Evolutionary conservation across 2,888 invertebrate genomes (phyloP).

Genomic region (Chalcis sispes): DNA sequence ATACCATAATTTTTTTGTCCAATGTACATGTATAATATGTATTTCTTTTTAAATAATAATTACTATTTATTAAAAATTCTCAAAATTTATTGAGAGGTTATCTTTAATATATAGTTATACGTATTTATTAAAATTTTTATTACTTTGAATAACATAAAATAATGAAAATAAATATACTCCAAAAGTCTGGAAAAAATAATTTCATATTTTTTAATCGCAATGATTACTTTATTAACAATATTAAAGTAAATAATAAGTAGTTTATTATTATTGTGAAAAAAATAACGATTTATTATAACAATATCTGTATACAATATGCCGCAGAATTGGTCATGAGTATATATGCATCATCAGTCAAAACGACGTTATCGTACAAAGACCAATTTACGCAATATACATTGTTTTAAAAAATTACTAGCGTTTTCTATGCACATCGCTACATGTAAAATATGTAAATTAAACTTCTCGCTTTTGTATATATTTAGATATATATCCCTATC

Average conservation of each 20-base stretch:
- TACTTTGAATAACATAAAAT: too few species aligned
- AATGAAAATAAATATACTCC: too few species aligned
- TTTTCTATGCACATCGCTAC: slow-evolving; percentile 27
- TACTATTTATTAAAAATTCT: too few species aligned
- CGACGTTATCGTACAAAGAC: slow-evolving; percentile 24
- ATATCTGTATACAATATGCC: slow-evolving; percentile 39
- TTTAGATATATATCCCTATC: slow-evolving; percentile 6
- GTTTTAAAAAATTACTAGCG: slow-evolving; percentile 34
- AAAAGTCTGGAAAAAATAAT: too few species aligned
- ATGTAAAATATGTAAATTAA: slow-evolving; percentile 31
- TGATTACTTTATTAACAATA: too few species aligned
- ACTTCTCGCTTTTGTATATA: slow-evolving; percentile 12
- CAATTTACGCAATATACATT: slow-evolving; percentile 37
- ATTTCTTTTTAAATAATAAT: too few species aligned
- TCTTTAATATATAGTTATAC: too few species aligned
- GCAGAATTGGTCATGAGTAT: slow-evolving; percentile 43
- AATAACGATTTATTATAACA: slow-evolving; percentile 51
- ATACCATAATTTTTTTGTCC: too few species aligned
- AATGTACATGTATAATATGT: too few species aligned
- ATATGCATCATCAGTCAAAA: slow-evolving; percentile 40
- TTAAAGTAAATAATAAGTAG: slow-evolving; percentile 8
- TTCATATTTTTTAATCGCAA: too few species aligned
- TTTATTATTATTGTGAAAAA: slow-evolving; percentile 41
- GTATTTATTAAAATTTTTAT: too few species aligned
- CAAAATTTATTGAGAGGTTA: too few species aligned